Percentiles rank a stretch among this genome's conserved stretches.
These are phyloP conservation scores for Stercorarius parasiticus DNA, from an alignment of 2,113 vertebrate species.

Conservation along the genomic window DNA sequence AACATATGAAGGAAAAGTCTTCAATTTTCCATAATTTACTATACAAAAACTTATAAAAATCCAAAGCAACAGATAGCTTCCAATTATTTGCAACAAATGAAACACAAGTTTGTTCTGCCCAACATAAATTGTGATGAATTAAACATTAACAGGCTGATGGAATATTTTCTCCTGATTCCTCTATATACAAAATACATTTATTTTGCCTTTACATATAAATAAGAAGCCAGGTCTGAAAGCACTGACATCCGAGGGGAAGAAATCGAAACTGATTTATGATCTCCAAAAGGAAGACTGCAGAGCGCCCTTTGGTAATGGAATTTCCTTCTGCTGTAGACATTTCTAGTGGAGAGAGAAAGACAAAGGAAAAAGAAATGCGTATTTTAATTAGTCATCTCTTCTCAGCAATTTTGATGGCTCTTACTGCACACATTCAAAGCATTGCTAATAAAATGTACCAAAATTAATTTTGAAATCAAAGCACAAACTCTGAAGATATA, in stretches of 20 bases:
- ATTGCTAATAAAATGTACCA: neutral
- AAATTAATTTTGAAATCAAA: neutral
- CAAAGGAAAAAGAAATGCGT: neutral
- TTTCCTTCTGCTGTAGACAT: constrained; percentile 68
- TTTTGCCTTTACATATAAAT: neutral
- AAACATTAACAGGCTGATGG: neutral
- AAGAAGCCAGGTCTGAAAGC: neutral
- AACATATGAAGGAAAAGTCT: neutral
- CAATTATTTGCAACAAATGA: neutral
- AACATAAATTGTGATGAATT: neutral
- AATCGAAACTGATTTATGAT: constrained; percentile 53
- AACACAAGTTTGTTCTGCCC: neutral
- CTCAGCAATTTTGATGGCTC: neutral
- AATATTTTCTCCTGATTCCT: neutral
- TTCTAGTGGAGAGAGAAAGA: constrained; percentile 53
- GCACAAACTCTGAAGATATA: neutral
- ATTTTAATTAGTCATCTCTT: neutral
- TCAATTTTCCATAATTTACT: neutral
- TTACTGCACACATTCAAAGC: neutral
- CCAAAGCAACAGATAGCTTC: neutral
- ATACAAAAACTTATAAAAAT: neutral
- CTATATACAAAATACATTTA: neutral
- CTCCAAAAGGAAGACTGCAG: constrained; percentile 85
- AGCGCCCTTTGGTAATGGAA: constrained; percentile 85
- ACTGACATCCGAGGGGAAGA: neutral